Conservation (phyloP, 2,797 vertebrate species). For the Harpagifer antarcticus region DNA sequence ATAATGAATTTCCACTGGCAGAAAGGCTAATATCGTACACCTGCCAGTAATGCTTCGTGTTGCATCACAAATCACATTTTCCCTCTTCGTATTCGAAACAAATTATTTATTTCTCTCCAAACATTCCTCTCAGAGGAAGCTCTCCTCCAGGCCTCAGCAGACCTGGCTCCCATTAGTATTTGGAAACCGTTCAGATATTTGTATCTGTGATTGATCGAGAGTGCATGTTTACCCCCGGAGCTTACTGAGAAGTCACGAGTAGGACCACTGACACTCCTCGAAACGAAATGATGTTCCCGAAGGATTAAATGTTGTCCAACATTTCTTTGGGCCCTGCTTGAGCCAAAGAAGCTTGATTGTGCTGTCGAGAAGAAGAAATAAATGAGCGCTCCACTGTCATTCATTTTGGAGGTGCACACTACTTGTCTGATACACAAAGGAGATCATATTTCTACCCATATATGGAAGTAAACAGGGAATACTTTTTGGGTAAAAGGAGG, state of each 20-base stretch:
- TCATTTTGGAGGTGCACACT: neutral
- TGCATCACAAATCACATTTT: conserved; percentile 41
- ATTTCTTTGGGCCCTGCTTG: conserved; percentile 4
- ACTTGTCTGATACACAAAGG: neutral
- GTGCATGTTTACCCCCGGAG: conserved; percentile 24
- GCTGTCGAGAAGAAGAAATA: neutral
- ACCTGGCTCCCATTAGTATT: conserved; percentile 59
- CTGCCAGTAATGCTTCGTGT: conserved; percentile 31
- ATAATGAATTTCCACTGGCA: conserved; percentile 20
- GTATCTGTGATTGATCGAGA: conserved; percentile 55
- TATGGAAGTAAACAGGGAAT: neutral
- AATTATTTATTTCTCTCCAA: conserved; percentile 21
- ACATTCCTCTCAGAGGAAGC: conserved; percentile 43
- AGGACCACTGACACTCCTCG: conserved; percentile 34
- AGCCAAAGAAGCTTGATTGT: conserved; percentile 17
- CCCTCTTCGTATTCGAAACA: conserved; percentile 33
- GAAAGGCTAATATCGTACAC: conserved; percentile 11
- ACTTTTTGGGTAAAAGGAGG: neutral
- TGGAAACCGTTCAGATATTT: conserved; percentile 52
- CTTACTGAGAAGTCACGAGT: conserved; percentile 17
- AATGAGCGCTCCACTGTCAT: conserved; percentile 7
- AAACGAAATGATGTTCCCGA: neutral
- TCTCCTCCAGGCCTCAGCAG: conserved; percentile 11
- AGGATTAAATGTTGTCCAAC: conserved; percentile 24
- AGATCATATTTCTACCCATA: neutral